Evolutionary conservation across 2,888 invertebrate species (phyloP).

Genomic region (Piscicola geometra): DNA sequence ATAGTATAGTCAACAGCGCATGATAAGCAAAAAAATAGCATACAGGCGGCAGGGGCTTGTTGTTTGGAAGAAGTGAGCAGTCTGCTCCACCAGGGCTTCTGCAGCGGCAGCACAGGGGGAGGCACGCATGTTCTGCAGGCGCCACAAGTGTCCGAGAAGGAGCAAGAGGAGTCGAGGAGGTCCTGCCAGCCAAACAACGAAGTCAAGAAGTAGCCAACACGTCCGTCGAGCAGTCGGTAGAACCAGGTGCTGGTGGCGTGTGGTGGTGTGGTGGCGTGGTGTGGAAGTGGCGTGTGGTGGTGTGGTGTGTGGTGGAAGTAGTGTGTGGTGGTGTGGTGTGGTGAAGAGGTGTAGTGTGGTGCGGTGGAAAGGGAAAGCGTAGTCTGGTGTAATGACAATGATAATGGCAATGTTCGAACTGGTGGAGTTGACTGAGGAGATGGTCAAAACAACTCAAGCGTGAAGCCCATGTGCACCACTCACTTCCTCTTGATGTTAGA

Average conservation of each 20-base stretch:
- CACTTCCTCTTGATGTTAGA: slow-evolving; percentile 6
- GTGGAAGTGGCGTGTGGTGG: background rate
- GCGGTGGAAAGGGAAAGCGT: too few relatives aligned
- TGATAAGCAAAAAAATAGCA: too few relatives aligned
- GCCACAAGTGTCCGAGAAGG: background rate
- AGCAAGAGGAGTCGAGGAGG: background rate
- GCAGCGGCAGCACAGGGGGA: background rate
- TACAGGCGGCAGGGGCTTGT: too few relatives aligned
- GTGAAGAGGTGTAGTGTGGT: too few relatives aligned
- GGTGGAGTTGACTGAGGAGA: too few relatives aligned
- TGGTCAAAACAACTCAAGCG: too few relatives aligned
- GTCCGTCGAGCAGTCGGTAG: background rate
- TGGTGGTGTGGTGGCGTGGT: background rate
- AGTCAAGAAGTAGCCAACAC: background rate
- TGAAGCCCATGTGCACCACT: too few relatives aligned
- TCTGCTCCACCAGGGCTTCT: background rate
- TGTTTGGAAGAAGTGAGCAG: too few relatives aligned
- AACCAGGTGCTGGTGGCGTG: background rate
- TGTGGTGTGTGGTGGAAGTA: background rate
- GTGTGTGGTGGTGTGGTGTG: too few relatives aligned
- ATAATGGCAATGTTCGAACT: too few relatives aligned
- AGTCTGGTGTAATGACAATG: too few relatives aligned
- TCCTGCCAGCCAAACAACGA: background rate
- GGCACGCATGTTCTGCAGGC: background rate
- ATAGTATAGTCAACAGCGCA: too few relatives aligned